Evolutionary conservation across 2,888 invertebrate genomes (phyloP).

Genomic region (Scaptomyza flava): DNA sequence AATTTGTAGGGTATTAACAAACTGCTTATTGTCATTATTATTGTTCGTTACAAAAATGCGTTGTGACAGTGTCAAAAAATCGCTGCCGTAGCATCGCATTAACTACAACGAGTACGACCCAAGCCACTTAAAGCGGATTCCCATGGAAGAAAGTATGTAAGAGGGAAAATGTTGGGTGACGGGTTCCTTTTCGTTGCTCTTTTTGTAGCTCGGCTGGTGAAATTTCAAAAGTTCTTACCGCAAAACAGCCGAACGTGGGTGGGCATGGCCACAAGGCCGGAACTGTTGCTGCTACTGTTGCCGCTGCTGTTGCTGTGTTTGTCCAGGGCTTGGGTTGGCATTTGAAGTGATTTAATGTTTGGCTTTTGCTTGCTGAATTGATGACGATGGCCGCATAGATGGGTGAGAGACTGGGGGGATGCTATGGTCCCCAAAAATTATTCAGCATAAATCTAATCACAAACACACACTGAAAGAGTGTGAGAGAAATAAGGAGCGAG

Average conservation of each 20-base stretch:
- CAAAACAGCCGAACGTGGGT: constrained; percentile 15
- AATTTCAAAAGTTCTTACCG: constrained; percentile 56
- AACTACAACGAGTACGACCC: constrained; percentile 35
- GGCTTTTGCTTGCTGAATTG: constrained; percentile 66
- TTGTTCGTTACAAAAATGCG: constrained; percentile 29
- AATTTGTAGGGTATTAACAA: constrained; percentile 18
- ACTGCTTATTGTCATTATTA: constrained; percentile 34
- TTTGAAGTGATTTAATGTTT: constrained; percentile 80
- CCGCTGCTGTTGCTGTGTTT: constrained; percentile 44
- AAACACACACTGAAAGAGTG: constrained; percentile 30
- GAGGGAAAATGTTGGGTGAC: background rate
- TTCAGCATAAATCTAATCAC: constrained; percentile 72
- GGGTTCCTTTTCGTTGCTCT: no score
- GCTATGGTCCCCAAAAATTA: constrained; percentile 52
- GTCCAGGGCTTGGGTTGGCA: constrained; percentile 71
- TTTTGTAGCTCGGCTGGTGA: constrained; percentile 17
- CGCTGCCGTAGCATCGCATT: constrained; percentile 9
- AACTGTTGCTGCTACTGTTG: constrained; percentile 8
- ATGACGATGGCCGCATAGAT: constrained; percentile 26
- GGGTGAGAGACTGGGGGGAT: background rate
- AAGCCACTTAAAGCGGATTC: constrained; percentile 14
- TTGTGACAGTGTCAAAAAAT: no score
- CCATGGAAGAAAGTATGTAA: background rate
- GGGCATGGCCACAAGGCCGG: constrained; percentile 26
- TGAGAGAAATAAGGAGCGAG: constrained; percentile 12